Percentiles rank a stretch among this genome's conserved stretches.
phyloP scores from a whole-genome alignment of 2,888 invertebrate genomes.

The Trissolcus brochymenae region DNA sequence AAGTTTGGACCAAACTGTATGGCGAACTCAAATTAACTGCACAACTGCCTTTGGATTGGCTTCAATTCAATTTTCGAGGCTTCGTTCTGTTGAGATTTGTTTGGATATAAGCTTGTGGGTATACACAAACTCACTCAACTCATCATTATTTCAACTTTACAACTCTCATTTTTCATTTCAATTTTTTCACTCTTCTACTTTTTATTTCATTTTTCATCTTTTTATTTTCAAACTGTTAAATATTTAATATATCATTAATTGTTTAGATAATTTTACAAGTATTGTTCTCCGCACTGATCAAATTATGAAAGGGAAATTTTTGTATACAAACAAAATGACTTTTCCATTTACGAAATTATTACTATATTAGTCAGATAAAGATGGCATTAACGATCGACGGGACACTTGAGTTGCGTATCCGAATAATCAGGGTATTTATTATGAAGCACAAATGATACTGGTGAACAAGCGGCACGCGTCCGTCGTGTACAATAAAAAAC shows the following conservation, averaged over 20 bases:
- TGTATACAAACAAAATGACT: not conserved
- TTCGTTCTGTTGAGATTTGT: conserved; percentile 40
- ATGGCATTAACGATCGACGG: conserved; percentile 17
- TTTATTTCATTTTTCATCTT: not conserved
- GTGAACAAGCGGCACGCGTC: conserved; percentile 52
- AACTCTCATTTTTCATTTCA: conserved; percentile 26
- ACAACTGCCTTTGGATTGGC: conserved; percentile 33
- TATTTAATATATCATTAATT: too few species aligned
- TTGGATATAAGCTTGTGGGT: conserved; percentile 13
- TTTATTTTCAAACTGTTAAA: too few species aligned
- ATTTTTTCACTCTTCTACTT: not conserved
- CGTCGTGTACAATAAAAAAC: conserved; percentile 49
- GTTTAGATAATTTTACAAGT: too few species aligned
- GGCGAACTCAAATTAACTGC: conserved; percentile 42
- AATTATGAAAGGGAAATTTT: too few species aligned
- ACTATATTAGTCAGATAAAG: conserved; percentile 27
- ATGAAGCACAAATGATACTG: conserved; percentile 42
- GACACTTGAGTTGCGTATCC: conserved; percentile 30
- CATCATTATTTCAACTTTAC: conserved; percentile 26
- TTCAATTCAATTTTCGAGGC: conserved; percentile 37
- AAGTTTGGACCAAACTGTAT: conserved; percentile 34
- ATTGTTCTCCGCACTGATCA: too few species aligned
- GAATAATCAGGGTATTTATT: conserved; percentile 45
- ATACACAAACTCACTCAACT: conserved; percentile 4
- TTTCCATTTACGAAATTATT: not conserved